These are phyloP conservation scores for Irena cyanogastra DNA, from an alignment of 2,113 vertebrate species.

Conservation along the genomic window DNA sequence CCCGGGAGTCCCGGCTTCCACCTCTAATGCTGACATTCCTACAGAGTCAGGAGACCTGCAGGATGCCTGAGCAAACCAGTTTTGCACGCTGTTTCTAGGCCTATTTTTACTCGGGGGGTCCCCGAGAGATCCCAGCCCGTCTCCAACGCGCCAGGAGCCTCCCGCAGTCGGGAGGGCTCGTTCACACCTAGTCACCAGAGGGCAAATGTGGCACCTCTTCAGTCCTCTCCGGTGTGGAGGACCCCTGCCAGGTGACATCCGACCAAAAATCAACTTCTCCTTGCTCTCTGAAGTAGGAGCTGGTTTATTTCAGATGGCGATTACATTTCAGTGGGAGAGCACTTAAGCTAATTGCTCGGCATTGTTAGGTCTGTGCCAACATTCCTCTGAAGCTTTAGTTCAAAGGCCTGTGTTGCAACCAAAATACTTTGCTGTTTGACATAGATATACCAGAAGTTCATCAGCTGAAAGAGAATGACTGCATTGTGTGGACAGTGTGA, in stretches of 20 bases:
- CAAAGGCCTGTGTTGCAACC: slow-evolving; percentile 52
- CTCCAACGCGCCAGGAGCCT: not conserved
- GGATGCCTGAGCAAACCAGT: not conserved
- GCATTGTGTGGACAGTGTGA: not conserved
- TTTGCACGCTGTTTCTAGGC: not conserved
- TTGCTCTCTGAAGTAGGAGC: not conserved
- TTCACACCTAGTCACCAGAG: not conserved
- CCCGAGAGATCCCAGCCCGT: not conserved
- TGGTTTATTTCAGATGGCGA: not conserved
- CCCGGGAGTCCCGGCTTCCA: not conserved
- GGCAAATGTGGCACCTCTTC: not conserved
- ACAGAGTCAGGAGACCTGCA: not conserved
- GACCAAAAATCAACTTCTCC: not conserved
- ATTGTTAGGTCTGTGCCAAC: slow-evolving; percentile 40
- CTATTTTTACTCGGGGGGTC: not conserved
- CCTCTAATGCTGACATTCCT: no score
- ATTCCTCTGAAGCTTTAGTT: slow-evolving; percentile 50
- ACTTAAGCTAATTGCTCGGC: slow-evolving; percentile 40
- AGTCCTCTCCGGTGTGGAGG: not conserved
- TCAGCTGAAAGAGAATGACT: not conserved
- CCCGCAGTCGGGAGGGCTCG: not conserved
- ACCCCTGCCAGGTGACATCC: not conserved
- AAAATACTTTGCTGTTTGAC: slow-evolving; percentile 34
- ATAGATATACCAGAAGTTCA: not conserved
- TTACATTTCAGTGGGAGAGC: slow-evolving; percentile 38